phyloP scores from a whole-genome alignment of 2,113 vertebrate species.

The Serinus canaria region DNA sequence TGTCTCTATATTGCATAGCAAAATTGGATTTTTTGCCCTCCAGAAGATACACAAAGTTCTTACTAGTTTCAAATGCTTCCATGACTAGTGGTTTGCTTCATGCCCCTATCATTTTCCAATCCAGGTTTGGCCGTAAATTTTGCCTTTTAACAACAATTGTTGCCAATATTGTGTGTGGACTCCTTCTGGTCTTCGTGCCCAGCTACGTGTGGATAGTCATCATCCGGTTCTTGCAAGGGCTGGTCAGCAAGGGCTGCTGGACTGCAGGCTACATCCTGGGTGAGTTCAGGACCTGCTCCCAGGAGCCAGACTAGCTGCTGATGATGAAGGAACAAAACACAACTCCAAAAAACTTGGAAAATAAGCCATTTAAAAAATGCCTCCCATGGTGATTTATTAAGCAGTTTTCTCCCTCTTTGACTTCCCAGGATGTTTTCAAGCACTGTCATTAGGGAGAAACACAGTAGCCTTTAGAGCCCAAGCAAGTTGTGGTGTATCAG shows the following conservation, averaged over 20 bases:
- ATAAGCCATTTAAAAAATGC: not conserved
- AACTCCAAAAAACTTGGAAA: not conserved
- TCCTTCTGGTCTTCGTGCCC: constrained; percentile 73
- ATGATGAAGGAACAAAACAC: not conserved
- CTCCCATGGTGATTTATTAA: not conserved
- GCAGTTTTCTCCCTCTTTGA: not conserved
- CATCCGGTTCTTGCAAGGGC: constrained; percentile 76
- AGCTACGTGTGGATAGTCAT: constrained; percentile 72
- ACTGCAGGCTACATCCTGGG: constrained; percentile 74
- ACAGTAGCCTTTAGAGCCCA: not conserved
- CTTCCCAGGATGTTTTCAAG: not conserved
- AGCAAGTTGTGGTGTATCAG: not conserved
- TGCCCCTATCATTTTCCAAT: not conserved
- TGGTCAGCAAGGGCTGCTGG: constrained; percentile 81
- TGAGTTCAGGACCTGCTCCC: constrained; percentile 55
- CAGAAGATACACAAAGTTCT: not conserved
- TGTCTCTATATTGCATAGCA: not conserved
- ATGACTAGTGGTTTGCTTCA: not conserved
- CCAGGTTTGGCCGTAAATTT: constrained; percentile 78
- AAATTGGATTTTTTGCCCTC: not conserved
- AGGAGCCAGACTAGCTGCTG: not conserved
- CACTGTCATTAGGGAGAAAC: not conserved
- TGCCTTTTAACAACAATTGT: constrained; percentile 70
- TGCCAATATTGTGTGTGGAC: constrained; percentile 56
- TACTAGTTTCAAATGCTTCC: not conserved